Percentiles rank a stretch among this genome's conserved stretches.
These are phyloP conservation scores for Stichodactyla mertensii DNA, from an alignment of 64 coral and sea anemone species.

Conservation along the genomic window DNA sequence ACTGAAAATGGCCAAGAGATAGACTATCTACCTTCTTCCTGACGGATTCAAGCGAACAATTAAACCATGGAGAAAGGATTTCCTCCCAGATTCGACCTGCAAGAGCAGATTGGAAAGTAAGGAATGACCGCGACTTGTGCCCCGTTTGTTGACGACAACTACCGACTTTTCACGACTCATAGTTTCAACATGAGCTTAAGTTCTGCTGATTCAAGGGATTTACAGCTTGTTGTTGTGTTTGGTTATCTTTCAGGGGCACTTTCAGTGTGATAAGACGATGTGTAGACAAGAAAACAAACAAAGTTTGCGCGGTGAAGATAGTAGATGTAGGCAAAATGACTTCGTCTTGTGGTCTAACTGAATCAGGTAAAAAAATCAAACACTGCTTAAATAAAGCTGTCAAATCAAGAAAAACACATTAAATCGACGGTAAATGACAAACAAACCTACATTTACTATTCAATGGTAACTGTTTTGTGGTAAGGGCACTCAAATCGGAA, in stretches of 20 bases:
- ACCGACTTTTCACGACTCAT: not conserved
- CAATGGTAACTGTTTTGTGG: conserved; percentile 7
- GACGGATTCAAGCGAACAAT: conserved; percentile 4
- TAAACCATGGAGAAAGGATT: conserved; percentile 81
- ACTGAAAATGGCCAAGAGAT: not conserved
- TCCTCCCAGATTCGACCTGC: conserved; percentile 86
- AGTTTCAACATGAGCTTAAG: not conserved
- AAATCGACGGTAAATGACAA: not conserved
- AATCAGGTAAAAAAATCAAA: conserved; percentile 67
- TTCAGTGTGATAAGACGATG: conserved; percentile 98
- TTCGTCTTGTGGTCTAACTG: conserved; percentile 84
- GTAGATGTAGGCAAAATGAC: conserved; percentile 91
- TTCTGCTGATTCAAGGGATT: conserved; percentile 15
- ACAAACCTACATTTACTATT: not conserved
- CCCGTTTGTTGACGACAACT: not conserved
- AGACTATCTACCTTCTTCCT: not conserved
- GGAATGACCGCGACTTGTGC: conserved; percentile 11
- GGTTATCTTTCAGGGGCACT: conserved; percentile 74
- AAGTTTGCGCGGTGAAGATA: conserved; percentile 96
- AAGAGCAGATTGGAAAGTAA: conserved; percentile 99
- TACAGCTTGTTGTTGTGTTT: conserved; percentile 18
- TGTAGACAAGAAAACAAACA: conserved; percentile 74
- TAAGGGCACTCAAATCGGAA: conserved; percentile 1
- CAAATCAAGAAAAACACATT: not conserved
- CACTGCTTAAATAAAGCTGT: conserved; percentile 1